These are phyloP conservation scores for Torymus tubicola DNA, from an alignment of 2,888 invertebrate species.

Conservation along the genomic window DNA sequence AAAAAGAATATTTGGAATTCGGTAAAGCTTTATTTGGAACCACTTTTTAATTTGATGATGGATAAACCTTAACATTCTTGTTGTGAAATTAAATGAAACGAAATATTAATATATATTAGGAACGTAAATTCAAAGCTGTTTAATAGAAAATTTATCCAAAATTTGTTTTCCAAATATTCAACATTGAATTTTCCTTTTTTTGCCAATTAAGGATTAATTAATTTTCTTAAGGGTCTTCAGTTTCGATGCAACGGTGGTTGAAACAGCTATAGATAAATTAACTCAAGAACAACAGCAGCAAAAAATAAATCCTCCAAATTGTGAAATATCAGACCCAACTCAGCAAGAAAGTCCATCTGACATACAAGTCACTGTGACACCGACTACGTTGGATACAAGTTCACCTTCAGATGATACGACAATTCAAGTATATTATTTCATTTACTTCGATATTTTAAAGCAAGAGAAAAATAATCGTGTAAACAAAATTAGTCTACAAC, in stretches of 20 bases:
- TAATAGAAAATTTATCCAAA: too few relatives aligned
- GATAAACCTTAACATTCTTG: too few relatives aligned
- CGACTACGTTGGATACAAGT: conserved; percentile 67
- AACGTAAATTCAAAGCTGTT: too few relatives aligned
- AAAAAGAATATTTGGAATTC: background rate
- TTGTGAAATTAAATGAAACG: too few relatives aligned
- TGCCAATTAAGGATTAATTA: background rate
- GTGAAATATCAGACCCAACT: conserved; percentile 26
- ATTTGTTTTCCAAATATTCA: too few relatives aligned
- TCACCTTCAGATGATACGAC: conserved; percentile 72
- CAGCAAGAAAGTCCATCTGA: conserved; percentile 46
- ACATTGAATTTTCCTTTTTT: too few relatives aligned
- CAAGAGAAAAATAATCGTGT: too few relatives aligned
- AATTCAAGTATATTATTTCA: conserved; percentile 60
- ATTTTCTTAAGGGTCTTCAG: conserved; percentile 63
- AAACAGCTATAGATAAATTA: conserved; percentile 57
- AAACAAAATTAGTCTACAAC: too few relatives aligned
- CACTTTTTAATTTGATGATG: background rate
- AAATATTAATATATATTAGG: too few relatives aligned
- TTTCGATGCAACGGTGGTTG: conserved; percentile 63
- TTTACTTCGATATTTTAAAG: too few relatives aligned
- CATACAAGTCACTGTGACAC: conserved; percentile 67
- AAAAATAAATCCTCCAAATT: conserved; percentile 28
- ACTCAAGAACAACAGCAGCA: conserved; percentile 59
- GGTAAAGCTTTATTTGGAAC: background rate